Evolutionary conservation across 2,113 vertebrate genomes (phyloP), one percentile per base, ranked within the genome.

Genomic region (Ramphastos sulfuratus): DNA sequence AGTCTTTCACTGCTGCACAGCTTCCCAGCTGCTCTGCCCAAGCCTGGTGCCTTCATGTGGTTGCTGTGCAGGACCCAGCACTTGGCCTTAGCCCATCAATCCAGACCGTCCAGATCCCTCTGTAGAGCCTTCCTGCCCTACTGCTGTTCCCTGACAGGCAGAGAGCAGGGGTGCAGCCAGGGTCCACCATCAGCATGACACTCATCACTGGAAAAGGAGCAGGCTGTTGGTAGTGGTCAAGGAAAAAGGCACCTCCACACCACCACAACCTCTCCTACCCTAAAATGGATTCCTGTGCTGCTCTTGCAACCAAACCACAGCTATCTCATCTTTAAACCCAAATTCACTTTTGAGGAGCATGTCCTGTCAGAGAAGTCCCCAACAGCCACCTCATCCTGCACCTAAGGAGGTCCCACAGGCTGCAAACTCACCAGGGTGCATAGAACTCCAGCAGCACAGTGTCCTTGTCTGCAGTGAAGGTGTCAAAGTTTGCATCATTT

Each of bases 381-480:
- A 1, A 20, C 1, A 82, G 18, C 11, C 27, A 67, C 16, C 20
- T 54, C n/a, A 42, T 2, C 2, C 77, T 46, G 37, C 58, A 71
- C 3, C 31, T 44, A 27, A 35, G 23, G 20, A 59, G 8, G 10
- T 30, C n/a, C 16, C 0, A 1, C 31, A 70, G 60, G 0, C 42
- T 59, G 61, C 15, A 31, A 84, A 94, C 97, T 81, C 87, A 99
- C 99, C 99, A 99, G 0, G 99, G 99, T 3, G 99, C 99, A 1
- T 99, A 99, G 95, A 99, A 99, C 96, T 99, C 99, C 64, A 99
- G 93, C 48, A 99, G 97, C 33, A 99, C 98, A 0, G 98, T 98
- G 89, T 99, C 99, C 93, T 98, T 99, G 89, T 98, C 99, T 33
- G 98, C 98, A 61, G 98, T 98, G 81, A 99, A 99, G 18, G 95